These are phyloP conservation scores for Timema cristinae DNA, from an alignment of 2,888 invertebrate genomes.

Conservation along the genomic window DNA sequence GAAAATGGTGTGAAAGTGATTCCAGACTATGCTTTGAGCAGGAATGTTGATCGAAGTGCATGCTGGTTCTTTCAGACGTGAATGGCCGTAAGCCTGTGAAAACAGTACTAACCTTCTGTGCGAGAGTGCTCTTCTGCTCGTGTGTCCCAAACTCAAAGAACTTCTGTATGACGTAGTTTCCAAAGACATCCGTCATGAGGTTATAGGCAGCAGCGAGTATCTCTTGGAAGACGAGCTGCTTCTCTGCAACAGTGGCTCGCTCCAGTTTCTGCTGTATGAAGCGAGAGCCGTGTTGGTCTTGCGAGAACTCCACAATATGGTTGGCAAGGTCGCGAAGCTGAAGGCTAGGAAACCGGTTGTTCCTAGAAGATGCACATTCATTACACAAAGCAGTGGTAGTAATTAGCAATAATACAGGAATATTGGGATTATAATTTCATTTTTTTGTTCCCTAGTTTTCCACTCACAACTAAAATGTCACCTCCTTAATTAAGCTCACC, in stretches of 20 bases:
- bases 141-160: slow-evolving; percentile 98
- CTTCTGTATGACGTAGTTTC: slow-evolving; percentile 98
- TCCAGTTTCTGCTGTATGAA: slow-evolving; percentile 99
- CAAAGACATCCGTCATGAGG: slow-evolving; percentile 99
- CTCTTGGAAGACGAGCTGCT: slow-evolving; percentile 97
- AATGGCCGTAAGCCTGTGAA: no score
- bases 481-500: slow-evolving; percentile 63
- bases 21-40: no score
- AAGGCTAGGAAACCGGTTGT: slow-evolving; percentile 72
- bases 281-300: slow-evolving; percentile 98
- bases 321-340: slow-evolving; percentile 91
- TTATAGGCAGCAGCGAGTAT: slow-evolving; percentile 92
- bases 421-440: no score
- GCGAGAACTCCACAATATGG: slow-evolving; percentile 98
- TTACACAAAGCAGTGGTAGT: not conserved
- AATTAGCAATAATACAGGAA: not conserved
- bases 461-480: no score
- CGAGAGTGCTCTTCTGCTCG: slow-evolving; percentile 95
- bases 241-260: slow-evolving; percentile 91
- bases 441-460: no score
- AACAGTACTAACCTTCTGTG: slow-evolving; percentile 66
- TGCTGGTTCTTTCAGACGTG: no score
- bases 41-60: no score
- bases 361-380: slow-evolving; percentile 35
- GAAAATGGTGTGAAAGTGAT: no score